Evolutionary conservation across 2,113 vertebrate species (phyloP).

Genomic region (Aldabrachelys gigantea): DNA sequence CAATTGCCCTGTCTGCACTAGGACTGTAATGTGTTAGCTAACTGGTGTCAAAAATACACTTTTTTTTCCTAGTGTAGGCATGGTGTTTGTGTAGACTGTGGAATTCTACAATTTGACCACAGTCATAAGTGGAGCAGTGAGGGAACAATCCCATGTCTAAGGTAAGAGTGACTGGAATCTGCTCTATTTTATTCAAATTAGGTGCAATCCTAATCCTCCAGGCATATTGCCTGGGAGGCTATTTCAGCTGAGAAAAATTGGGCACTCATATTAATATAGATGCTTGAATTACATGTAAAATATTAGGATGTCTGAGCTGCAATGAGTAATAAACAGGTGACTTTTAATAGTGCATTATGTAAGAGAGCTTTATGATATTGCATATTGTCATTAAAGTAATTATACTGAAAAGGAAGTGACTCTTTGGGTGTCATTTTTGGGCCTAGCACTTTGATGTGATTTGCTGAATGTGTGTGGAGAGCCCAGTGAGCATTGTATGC

Average conservation of each 20-base stretch:
- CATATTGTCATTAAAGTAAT: slow-evolving; percentile 50
- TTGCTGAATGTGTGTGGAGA: neutral
- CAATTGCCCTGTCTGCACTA: neutral
- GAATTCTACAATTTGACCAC: neutral
- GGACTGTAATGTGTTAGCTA: too few relatives aligned
- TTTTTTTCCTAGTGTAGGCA: neutral
- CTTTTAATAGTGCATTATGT: neutral
- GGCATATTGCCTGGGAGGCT: neutral
- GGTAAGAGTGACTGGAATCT: neutral
- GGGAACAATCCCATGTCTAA: neutral
- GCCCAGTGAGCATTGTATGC: neutral
- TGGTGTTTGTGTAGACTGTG: neutral
- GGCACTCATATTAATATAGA: neutral
- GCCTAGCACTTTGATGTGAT: neutral
- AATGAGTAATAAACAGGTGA: slow-evolving; percentile 29
- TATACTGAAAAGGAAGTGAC: slow-evolving; percentile 57
- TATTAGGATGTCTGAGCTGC: neutral
- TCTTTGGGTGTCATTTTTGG: slow-evolving; percentile 17
- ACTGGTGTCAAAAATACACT: neutral
- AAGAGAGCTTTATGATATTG: neutral
- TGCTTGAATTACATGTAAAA: neutral
- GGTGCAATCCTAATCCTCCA: neutral
- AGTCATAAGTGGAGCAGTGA: neutral
- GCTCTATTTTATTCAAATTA: neutral
- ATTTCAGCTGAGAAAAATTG: neutral